Percentiles rank a stretch among this genome's conserved stretches.
Conservation (phyloP, 2,113 vertebrate genomes). For the Gallinago media region DNA sequence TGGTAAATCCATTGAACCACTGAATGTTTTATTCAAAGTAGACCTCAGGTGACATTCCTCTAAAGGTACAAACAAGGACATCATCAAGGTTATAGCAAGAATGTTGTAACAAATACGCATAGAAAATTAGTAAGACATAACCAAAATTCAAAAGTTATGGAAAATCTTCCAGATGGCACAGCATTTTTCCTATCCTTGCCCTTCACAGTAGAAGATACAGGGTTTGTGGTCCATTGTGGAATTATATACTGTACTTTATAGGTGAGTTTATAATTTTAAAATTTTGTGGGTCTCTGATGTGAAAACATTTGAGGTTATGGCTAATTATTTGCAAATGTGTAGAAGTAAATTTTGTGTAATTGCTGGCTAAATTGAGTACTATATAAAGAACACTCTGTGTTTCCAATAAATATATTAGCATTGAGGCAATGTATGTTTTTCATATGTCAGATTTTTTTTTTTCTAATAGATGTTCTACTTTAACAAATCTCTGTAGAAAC, state of each 20-base stretch:
- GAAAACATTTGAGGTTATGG: background rate
- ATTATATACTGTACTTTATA: background rate
- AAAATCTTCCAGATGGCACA: accelerated
- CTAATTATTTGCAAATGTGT: background rate
- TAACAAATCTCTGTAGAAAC: background rate
- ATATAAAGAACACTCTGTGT: background rate
- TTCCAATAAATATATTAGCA: background rate
- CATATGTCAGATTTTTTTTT: background rate
- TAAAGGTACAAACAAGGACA: background rate
- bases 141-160: background rate
- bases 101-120: background rate
- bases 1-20: background rate
- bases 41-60: background rate
- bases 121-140: background rate
- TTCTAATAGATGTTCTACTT: background rate
- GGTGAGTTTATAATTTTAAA: background rate
- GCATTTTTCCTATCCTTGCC: background rate
- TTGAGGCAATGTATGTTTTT: background rate
- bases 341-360: background rate
- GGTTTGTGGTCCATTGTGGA: background rate
- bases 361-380: background rate
- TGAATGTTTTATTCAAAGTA: background rate
- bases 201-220: accelerated
- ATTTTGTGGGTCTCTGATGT: accelerated
- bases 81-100: background rate